phyloP scores from a whole-genome alignment of 1,140 invertebrate species.

The Radopholus similis region DNA sequence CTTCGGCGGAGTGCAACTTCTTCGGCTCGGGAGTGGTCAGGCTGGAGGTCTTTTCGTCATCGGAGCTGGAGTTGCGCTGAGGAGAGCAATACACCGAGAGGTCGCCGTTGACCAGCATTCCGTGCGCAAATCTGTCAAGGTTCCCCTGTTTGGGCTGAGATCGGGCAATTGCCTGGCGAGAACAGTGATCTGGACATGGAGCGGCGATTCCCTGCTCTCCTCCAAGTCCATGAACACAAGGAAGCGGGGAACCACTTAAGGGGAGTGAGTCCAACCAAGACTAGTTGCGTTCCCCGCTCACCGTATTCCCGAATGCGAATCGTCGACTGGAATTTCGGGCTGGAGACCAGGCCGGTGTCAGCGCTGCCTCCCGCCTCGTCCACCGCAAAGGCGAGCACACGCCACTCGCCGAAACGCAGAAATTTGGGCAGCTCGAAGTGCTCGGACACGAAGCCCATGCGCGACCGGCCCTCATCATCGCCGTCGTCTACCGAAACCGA shows the following conservation, averaged over 20 bases:
- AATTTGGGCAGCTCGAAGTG: constrained; percentile 18
- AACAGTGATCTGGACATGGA: neutral
- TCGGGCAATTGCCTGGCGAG: neutral
- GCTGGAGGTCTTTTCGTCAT: constrained; percentile 7
- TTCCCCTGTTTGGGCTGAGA: neutral
- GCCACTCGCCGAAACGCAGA: constrained; percentile 17
- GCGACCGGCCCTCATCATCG: neutral
- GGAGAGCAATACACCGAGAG: neutral
- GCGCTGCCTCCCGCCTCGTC: neutral
- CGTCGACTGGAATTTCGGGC: neutral
- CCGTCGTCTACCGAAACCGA: neutral
- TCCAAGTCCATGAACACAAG: constrained; percentile 9
- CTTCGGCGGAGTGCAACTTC: constrained; percentile 14
- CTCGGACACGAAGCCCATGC: neutral
- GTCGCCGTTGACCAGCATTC: constrained; percentile 15
- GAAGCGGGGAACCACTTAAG: constrained; percentile 11
- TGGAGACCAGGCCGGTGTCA: neutral
- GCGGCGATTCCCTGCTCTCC: neutral
- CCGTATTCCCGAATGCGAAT: constrained; percentile 6
- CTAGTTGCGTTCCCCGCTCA: neutral
- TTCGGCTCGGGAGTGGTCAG: neutral
- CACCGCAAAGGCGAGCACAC: constrained; percentile 4
- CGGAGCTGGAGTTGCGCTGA: too few relatives aligned
- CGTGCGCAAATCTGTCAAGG: constrained; percentile 13
- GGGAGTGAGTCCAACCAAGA: neutral